These are phyloP conservation scores for Anableps anableps DNA, from an alignment of 2,797 vertebrate genomes.

Conservation along the genomic window DNA sequence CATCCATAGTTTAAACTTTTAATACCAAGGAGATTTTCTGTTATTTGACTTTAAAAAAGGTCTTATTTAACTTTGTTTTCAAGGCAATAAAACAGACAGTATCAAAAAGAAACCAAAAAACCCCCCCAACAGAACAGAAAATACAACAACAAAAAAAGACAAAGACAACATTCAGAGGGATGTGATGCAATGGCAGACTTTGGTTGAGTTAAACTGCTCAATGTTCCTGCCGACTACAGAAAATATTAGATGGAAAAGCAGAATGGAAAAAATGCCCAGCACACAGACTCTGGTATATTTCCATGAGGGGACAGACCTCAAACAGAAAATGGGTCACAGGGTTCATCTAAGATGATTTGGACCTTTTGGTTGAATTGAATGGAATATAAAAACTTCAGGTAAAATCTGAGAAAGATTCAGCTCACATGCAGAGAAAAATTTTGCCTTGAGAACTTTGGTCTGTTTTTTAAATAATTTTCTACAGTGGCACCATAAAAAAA, in stretches of 20 bases:
- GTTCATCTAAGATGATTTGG: not conserved
- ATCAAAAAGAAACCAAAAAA: not conserved
- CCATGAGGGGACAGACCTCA: not conserved
- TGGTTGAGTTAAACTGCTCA: not conserved
- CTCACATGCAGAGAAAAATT: not conserved
- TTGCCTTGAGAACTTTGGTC: not conserved
- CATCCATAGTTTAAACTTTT: not conserved
- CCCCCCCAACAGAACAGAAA: not conserved
- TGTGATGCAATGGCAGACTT: not conserved
- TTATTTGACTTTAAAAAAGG: not conserved
- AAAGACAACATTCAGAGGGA: not conserved
- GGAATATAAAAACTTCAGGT: not conserved
- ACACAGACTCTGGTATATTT: not conserved
- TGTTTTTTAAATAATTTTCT: not conserved
- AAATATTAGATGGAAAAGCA: not conserved
- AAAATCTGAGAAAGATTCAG: not conserved
- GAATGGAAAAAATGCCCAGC: not conserved
- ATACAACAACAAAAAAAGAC: not conserved
- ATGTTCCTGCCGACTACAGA: not conserved
- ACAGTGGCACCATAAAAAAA: not conserved
- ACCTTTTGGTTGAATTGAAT: not conserved
- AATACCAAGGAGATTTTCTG: not conserved
- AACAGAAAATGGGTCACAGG: not conserved
- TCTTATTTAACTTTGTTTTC: too few species aligned
- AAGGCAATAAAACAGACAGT: not conserved